Evolutionary conservation across 2,888 invertebrate genomes (phyloP), one percentile per base, ranked within the genome.

Genomic region (Seira ritae): DNA sequence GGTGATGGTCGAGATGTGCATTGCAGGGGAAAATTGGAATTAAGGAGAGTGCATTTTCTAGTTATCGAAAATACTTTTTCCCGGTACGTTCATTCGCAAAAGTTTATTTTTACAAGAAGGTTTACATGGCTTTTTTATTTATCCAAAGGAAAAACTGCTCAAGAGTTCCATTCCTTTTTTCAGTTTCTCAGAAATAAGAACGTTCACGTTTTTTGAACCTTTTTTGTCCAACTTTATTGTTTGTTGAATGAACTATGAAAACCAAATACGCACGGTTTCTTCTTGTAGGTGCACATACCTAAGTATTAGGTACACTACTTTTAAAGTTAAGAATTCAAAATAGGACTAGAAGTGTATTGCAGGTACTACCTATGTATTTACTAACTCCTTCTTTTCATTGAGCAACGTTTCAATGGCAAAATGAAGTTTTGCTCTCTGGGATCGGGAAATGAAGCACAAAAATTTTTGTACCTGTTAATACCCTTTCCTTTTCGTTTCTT

Each of bases 191-290:
- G 62, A 62, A 62, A 20, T 22, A 31, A 31, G 31, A 31, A 62
- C 62, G 20, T 62, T 62, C 62, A 22, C 62, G 20, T 62, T 31
- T 62, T n/a, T n/a, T 62, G 20, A 62, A 62, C 62, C 62, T 12
- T 62, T 31, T 31, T 62, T 1, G 15, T 62, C 62, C 20, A 15
- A 62, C 62, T 62, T 62, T 62, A 20, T 2, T 62, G 1, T 20
- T 62, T 62, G 62, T 20, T 62, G 62, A 62, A 62, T 62, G 62
- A 62, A 62, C 20, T 62, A 62, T 62, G 20, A 62, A 62, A 62
- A n/a, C n/a, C n/a, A n/a, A n/a, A 62, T 62, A 62, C 22, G 20
- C n/a, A n/a, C n/a, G n/a, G n/a, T 62, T 62, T 62, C 22, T 62
- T 62, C 3, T 55, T 31, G 31, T 31, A 31, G 2, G 62, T 62